Evolutionary conservation across 1,140 invertebrate genomes (phyloP).

Genomic region (Macrosteles quadrilineatus): DNA sequence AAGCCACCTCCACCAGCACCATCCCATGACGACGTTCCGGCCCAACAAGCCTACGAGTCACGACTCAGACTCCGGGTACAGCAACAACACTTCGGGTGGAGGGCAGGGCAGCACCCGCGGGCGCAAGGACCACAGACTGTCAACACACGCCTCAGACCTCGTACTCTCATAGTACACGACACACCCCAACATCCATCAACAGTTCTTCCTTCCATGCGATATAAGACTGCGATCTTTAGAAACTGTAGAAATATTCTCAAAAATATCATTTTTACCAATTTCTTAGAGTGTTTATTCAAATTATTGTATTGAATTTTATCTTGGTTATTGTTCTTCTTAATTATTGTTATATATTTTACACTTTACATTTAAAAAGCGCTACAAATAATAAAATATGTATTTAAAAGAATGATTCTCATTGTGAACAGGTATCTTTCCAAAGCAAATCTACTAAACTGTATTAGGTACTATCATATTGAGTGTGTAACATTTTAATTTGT

Average conservation of each 20-base stretch:
- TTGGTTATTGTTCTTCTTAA: too few relatives aligned
- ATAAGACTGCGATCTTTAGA: background rate
- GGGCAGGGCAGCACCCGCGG: constrained; percentile 20
- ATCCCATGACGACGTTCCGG: constrained; percentile 39
- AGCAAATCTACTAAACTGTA: constrained; percentile 22
- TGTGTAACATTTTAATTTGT: constrained; percentile 17
- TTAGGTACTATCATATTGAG: background rate
- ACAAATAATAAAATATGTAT: too few relatives aligned
- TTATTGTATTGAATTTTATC: too few relatives aligned
- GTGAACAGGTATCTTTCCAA: too few relatives aligned
- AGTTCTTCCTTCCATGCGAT: background rate
- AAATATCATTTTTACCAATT: too few relatives aligned
- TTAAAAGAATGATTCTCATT: too few relatives aligned
- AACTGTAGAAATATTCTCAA: too few relatives aligned
- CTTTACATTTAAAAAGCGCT: too few relatives aligned
- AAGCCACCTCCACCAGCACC: constrained; percentile 49
- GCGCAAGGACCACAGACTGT: constrained; percentile 25
- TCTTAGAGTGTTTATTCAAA: too few relatives aligned
- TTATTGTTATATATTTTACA: too few relatives aligned
- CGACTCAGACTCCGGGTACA: constrained; percentile 68
- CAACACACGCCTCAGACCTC: constrained; percentile 12
- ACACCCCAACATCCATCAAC: background rate
- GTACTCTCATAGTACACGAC: constrained; percentile 28
- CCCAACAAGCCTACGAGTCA: constrained; percentile 42
- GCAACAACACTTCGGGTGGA: constrained; percentile 61